phyloP scores from a whole-genome alignment of 2,888 invertebrate genomes.

The Gymnocheta viridis region DNA sequence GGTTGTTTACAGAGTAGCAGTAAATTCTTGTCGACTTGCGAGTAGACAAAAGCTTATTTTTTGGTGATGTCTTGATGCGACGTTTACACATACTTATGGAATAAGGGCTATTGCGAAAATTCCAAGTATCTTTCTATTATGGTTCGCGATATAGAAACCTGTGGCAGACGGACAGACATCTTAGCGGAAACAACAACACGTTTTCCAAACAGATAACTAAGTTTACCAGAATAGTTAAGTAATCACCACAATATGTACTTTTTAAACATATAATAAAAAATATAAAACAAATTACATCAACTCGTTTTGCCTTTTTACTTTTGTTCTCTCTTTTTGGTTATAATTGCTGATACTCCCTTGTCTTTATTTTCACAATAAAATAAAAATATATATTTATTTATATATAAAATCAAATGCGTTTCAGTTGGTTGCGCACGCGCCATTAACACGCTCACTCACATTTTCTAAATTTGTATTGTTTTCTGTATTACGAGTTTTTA shows the following conservation, averaged over 20 bases:
- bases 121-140: no score
- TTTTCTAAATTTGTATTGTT: constrained; percentile 46
- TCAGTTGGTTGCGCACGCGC: constrained; percentile 78
- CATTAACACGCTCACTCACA: constrained; percentile 62
- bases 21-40: no score
- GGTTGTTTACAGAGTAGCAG: no score
- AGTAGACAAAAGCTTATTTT: no score
- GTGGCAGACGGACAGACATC: no score
- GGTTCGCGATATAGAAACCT: no score
- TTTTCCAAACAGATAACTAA: no score
- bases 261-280: background rate
- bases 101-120: no score
- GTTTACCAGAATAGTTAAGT: background rate
- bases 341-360: background rate
- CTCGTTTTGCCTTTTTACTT: background rate
- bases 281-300: background rate
- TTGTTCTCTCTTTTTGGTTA: background rate
- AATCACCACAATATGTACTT: background rate
- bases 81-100: no score
- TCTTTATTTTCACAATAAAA: constrained; percentile 29
- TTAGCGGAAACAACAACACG: no score
- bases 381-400: background rate
- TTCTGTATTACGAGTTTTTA: constrained; percentile 35
- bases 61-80: no score
- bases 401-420: constrained; percentile 67